phyloP scores from a whole-genome alignment of 2,113 vertebrate genomes.

The Pseudopodoces humilis region DNA sequence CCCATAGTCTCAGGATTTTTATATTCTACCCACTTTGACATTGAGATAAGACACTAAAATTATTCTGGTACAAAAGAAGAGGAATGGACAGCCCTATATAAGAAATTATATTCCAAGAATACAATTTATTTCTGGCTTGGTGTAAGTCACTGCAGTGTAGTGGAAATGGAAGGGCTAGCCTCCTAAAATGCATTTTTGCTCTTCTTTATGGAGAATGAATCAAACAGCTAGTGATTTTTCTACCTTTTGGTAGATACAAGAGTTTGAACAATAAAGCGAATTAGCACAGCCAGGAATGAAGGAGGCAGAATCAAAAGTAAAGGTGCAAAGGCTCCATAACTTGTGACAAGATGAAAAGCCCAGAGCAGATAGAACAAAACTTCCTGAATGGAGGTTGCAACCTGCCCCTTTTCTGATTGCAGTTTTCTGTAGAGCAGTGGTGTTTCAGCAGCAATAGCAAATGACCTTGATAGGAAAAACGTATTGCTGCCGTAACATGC shows the following conservation, averaged over 20 bases:
- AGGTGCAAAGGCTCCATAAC: not conserved
- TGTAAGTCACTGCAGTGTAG: rapidly evolving
- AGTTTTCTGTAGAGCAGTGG: not conserved
- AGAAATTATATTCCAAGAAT: not conserved
- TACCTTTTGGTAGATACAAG: not conserved
- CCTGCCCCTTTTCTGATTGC: not conserved
- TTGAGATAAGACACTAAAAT: not conserved
- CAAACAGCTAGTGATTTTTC: not conserved
- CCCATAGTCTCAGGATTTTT: not conserved
- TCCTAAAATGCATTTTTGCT: not conserved
- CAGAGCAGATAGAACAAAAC: not conserved
- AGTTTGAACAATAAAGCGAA: not conserved
- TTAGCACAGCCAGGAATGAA: not conserved
- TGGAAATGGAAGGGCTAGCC: not conserved
- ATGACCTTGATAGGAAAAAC: not conserved
- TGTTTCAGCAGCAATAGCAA: not conserved
- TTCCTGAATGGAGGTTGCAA: rapidly evolving
- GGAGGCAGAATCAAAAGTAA: not conserved
- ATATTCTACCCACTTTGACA: not conserved
- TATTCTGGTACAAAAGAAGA: not conserved
- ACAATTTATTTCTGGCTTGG: not conserved
- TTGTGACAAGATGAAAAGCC: not conserved
- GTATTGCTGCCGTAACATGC: not conserved
- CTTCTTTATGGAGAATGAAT: not conserved
- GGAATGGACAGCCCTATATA: not conserved